Conservation (phyloP, 2,797 vertebrate genomes). For the Pelobates cultripes region DNA sequence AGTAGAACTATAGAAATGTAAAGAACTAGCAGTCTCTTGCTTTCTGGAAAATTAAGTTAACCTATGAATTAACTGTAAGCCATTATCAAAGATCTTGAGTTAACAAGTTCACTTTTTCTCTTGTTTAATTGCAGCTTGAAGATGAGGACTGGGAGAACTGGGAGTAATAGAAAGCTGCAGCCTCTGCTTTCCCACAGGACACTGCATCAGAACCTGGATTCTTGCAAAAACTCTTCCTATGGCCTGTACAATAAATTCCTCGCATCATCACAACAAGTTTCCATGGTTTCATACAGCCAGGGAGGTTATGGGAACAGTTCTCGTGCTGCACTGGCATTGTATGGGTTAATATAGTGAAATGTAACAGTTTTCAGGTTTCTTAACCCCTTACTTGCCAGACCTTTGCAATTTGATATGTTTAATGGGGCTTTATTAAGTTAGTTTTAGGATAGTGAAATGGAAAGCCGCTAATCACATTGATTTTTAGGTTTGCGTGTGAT, state of each 20-base stretch:
- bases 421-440: not conserved
- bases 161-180: constrained; percentile 73
- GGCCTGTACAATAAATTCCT: constrained; percentile 12
- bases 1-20: too few species aligned
- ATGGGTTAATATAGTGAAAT: constrained; percentile 23
- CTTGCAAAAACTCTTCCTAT: constrained; percentile 26
- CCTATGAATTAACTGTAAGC: too few species aligned
- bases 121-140: constrained; percentile 78
- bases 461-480: not conserved
- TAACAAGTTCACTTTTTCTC: too few species aligned
- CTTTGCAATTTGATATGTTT: not conserved
- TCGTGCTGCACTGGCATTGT: constrained; percentile 14
- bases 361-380: not conserved
- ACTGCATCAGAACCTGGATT: not conserved
- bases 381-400: constrained; percentile 1
- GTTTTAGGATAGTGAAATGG: not conserved
- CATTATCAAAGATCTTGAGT: too few species aligned
- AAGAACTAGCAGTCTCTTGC: too few species aligned
- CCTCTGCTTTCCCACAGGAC: constrained; percentile 16
- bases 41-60: too few species aligned
- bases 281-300: not conserved
- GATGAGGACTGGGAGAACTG: constrained; percentile 98
- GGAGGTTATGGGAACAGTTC: constrained; percentile 26
- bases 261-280: constrained; percentile 9
- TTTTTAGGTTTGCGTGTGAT: not conserved